Evolutionary conservation across 2,888 invertebrate genomes (phyloP).

Genomic region (Leucophenga montana): DNA sequence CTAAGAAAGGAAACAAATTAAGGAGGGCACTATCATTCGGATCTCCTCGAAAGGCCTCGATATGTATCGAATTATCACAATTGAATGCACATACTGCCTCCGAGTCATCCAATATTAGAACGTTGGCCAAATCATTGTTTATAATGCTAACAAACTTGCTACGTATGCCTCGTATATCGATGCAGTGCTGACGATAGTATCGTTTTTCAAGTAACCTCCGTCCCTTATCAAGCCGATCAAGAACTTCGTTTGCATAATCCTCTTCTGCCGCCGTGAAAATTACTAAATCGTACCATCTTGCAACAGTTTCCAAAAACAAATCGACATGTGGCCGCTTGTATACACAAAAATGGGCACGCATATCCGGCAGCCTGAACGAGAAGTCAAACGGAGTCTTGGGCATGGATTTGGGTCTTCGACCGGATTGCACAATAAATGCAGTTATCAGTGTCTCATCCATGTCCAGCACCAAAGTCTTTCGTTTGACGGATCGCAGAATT

Average conservation of each 20-base stretch:
- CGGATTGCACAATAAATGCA: too few species aligned
- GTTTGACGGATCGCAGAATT: too few species aligned
- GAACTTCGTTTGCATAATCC: conserved; percentile 33
- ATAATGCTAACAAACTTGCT: conserved; percentile 37
- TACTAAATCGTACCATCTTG: conserved; percentile 45
- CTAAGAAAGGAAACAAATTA: conserved; percentile 43
- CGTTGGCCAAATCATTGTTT: conserved; percentile 30
- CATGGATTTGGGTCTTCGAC: background rate
- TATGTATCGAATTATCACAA: conserved; percentile 39
- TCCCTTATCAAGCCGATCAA: conserved; percentile 43
- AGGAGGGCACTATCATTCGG: conserved; percentile 33
- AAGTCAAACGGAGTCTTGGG: conserved; percentile 39
- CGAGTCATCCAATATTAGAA: conserved; percentile 44
- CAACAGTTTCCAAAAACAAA: conserved; percentile 43
- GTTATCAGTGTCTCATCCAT: conserved; percentile 49
- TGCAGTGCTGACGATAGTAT: conserved; percentile 41
- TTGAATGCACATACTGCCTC: conserved; percentile 40
- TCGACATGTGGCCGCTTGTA: conserved; percentile 51
- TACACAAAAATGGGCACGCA: conserved; percentile 22
- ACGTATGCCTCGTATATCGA: conserved; percentile 26
- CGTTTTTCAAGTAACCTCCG: conserved; percentile 36
- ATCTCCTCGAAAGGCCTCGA: conserved; percentile 33
- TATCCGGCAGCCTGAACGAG: conserved; percentile 11
- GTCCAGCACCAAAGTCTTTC: conserved; percentile 48
- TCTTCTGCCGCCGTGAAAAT: conserved; percentile 40